Evolutionary conservation across 2,797 vertebrate species (phyloP).

Genomic region (Scomberomorus guttatus): DNA sequence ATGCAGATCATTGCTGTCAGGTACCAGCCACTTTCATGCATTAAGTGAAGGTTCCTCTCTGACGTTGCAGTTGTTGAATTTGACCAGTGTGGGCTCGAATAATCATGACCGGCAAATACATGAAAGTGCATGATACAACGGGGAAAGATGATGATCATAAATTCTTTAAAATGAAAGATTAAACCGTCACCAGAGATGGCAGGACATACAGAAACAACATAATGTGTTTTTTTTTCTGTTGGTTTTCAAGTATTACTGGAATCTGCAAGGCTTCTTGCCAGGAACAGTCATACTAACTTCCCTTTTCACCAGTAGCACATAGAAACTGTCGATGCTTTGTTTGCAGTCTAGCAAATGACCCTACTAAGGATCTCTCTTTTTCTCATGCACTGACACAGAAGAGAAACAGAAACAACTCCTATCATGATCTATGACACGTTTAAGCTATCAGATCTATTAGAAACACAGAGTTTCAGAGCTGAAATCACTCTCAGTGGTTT

Average conservation of each 20-base stretch:
- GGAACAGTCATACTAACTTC: constrained; percentile 50
- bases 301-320: neutral
- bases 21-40: neutral
- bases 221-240: neutral
- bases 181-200: neutral
- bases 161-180: neutral
- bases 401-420: constrained; percentile 48
- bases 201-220: neutral
- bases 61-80: neutral
- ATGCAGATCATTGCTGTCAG: neutral
- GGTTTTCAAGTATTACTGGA: constrained; percentile 49
- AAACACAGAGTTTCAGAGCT: constrained; percentile 13
- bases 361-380: neutral
- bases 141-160: too few relatives aligned
- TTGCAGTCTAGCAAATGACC: constrained; percentile 9
- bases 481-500: constrained; percentile 8
- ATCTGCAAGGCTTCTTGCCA: constrained; percentile 8
- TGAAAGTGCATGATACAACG: too few relatives aligned
- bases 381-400: constrained; percentile 5
- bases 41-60: neutral
- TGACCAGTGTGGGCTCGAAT: too few relatives aligned
- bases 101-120: neutral
- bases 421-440: neutral
- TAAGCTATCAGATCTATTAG: neutral
- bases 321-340: constrained; percentile 29